A percentile compares a stretch with the other conserved stretches of the same genome.
phyloP scores from a whole-genome alignment of 2,797 vertebrate species.

The Pipistrellus pipistrellus region DNA sequence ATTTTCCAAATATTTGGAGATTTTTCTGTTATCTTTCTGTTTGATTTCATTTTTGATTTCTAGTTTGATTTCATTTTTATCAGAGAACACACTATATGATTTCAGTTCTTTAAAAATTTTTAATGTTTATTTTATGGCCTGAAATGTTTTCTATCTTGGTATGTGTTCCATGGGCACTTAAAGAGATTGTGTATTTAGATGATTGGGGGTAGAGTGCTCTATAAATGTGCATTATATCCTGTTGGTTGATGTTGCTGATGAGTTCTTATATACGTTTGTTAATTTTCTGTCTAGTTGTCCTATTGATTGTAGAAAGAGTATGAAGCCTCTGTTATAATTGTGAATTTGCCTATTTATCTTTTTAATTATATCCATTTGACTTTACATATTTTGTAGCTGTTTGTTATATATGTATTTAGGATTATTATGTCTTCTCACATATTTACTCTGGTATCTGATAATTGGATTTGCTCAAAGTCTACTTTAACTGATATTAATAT shows the following conservation, averaged over 20 bases:
- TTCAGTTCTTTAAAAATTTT: slow-evolving; percentile 2
- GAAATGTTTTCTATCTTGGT: background rate
- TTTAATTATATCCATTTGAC: background rate
- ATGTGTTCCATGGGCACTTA: background rate
- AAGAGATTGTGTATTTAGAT: background rate
- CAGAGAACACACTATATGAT: background rate
- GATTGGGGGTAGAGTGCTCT: background rate
- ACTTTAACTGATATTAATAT: background rate
- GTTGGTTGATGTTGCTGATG: background rate
- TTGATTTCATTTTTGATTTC: background rate
- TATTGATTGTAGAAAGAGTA: background rate
- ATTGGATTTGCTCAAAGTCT: slow-evolving; percentile 26
- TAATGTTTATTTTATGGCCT: background rate
- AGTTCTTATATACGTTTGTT: background rate
- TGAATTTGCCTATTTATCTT: background rate
- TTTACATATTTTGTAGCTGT: background rate
- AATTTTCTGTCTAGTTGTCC: background rate
- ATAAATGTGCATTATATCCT: background rate
- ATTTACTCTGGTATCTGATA: background rate
- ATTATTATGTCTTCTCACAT: background rate
- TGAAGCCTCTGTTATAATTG: background rate
- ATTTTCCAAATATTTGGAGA: background rate
- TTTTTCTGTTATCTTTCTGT: background rate
- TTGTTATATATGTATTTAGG: background rate
- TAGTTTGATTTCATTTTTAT: background rate